Percentiles rank a stretch among this genome's conserved stretches.
Evolutionary conservation across 2,797 vertebrate genomes (phyloP).

Genomic region (Kryptopterus vitreolus): DNA sequence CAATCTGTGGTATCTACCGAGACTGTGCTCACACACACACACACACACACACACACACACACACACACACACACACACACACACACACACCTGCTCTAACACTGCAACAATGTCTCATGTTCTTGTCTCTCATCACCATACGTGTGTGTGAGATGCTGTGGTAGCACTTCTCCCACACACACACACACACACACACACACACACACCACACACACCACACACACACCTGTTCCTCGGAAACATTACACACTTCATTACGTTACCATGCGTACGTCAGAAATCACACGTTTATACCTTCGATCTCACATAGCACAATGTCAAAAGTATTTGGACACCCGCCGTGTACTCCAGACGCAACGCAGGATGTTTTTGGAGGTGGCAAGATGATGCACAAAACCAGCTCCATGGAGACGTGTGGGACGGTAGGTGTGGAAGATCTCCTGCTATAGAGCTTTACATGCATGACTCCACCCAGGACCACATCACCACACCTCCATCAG

Average conservation of each 20-base stretch:
- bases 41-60: not conserved
- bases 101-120: not conserved
- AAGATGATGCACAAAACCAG: too few species aligned
- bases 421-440: too few species aligned
- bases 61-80: constrained; percentile 2
- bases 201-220: not conserved
- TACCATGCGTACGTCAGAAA: constrained; percentile 24
- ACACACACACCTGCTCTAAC: constrained; percentile 2
- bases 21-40: too few species aligned
- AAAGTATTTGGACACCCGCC: too few species aligned
- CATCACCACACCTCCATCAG: too few species aligned
- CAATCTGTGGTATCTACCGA: too few species aligned
- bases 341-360: too few species aligned
- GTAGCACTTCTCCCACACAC: not conserved
- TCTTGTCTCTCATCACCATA: constrained; percentile 20
- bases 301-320: too few species aligned
- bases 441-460: too few species aligned
- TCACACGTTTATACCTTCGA: not conserved
- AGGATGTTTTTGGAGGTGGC: too few species aligned
- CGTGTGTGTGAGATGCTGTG: constrained; percentile 25
- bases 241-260: constrained; percentile 22
- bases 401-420: too few species aligned
- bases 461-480: too few species aligned
- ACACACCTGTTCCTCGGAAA: constrained; percentile 26
- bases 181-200: not conserved